Percentiles rank a stretch among this genome's conserved stretches.
Conservation (phyloP, 2,888 invertebrate species). For the Reticulitermes lucifugus region DNA sequence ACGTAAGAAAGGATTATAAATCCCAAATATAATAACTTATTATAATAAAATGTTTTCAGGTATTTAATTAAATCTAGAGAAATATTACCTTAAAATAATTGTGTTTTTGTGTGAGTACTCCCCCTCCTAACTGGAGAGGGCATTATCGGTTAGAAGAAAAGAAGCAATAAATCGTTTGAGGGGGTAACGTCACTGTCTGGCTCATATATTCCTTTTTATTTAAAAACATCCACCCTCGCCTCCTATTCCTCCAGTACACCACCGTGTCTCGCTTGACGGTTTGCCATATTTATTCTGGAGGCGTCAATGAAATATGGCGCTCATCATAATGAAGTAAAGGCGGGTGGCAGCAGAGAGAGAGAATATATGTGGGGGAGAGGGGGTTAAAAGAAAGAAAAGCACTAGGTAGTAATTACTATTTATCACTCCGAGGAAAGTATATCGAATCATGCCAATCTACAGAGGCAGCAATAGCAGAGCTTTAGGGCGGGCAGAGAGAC, state of each 20-base stretch:
- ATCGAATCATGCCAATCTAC: constrained; percentile 55
- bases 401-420: constrained; percentile 55
- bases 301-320: constrained; percentile 54
- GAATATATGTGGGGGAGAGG: constrained; percentile 43
- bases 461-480: constrained; percentile 45
- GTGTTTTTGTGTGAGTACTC: background rate
- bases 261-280: constrained; percentile 44
- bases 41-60: too few species aligned
- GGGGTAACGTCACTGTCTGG: constrained; percentile 17
- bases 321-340: constrained; percentile 55
- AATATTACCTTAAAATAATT: background rate
- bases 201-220: constrained; percentile 34
- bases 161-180: constrained; percentile 37
- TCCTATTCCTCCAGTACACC: constrained; percentile 20
- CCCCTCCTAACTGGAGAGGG: background rate
- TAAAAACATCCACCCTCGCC: constrained; percentile 36
- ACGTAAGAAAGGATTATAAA: too few species aligned
- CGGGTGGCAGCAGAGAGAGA: constrained; percentile 42
- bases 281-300: constrained; percentile 54
- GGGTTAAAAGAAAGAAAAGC: constrained; percentile 50
- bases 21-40: too few species aligned
- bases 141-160: constrained; percentile 14
- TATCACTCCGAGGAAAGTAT: constrained; percentile 55
- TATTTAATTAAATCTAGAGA: too few species aligned
- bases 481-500: constrained; percentile 37